Evolutionary conservation across 53 echinoderm and acorn worm species (phyloP), one percentile per base, ranked within the genome.

Genomic region (Luidia sarsii): DNA sequence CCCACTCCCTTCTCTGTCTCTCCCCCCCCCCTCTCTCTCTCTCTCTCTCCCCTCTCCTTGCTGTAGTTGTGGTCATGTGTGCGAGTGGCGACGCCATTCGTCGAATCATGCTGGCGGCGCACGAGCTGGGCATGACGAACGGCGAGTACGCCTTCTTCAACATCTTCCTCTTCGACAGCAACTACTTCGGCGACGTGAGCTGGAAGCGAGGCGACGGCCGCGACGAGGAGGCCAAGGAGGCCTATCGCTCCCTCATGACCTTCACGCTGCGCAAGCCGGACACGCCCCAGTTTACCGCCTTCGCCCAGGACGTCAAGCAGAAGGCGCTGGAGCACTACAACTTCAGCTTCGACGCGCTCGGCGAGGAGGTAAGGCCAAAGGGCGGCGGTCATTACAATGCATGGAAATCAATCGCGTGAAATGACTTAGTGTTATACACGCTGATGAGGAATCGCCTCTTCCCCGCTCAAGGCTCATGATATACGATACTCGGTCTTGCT

Each of bases 121-220:
- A 97, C 60, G 83, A 86, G 15, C 86, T 97, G 3, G 89, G 86
- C 28, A 97, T 97, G 97, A 91, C 91, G 15, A 80, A 83, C 61
- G 92, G 92, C 15, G 93, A 93, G 49, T 97, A 97, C 48, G 97
- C 92, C 16, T 97, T 97, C 80, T 93, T 97, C 82, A 97, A 93
- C 87, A 88, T 97, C 67, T 88, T 88, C 59, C 93, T 93, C 29
- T 97, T 93, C 69, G 97, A 97, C 43, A 97, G 97, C 73, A 88
- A 88, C 10, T 97, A 93, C 59, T 97, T 97, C 50, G 97, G 94
- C 15, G 64, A 83, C 79, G 66, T 72, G 11, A 67, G 72, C 57
- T 97, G 97, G 97, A 35, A 84, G 50, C 84, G 90, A 31, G 83
- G 87, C 14, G 95, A 95, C 41, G 90, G 79, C 19, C 18, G 64